Conservation (phyloP, 1,140 invertebrate genomes). For the Spodoptera litura region DNA sequence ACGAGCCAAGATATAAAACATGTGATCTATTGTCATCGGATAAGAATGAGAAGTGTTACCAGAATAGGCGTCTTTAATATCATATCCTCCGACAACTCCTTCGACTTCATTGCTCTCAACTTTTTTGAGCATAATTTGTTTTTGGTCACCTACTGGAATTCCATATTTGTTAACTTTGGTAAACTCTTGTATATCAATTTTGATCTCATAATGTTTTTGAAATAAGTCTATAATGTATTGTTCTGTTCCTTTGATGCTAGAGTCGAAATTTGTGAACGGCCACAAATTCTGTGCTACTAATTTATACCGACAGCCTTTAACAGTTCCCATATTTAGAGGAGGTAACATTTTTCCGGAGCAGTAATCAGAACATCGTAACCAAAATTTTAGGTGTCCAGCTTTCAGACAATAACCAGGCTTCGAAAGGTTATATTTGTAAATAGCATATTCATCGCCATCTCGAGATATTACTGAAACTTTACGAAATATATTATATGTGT, state of each 20-base stretch:
- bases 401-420: not conserved
- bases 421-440: conserved; percentile 7
- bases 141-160: no score
- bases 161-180: conserved; percentile 14
- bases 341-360: not conserved
- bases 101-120: conserved; percentile 41
- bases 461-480: not conserved
- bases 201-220: conserved; percentile 27
- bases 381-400: not conserved
- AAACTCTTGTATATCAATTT: conserved; percentile 12
- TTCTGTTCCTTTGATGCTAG: conserved; percentile 8
- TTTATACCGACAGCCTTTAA: conserved; percentile 43
- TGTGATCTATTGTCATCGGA: conserved; percentile 49
- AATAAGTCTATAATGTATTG: conserved; percentile 36
- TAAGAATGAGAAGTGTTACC: conserved; percentile 45
- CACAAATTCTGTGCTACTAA: conserved; percentile 12
- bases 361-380: conserved; percentile 8
- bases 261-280: conserved; percentile 21
- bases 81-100: conserved; percentile 51
- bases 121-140: not conserved
- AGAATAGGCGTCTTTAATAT: not conserved
- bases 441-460: not conserved
- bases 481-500: conserved; percentile 5
- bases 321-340: conserved; percentile 6
- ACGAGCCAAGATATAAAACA: conserved; percentile 36